A percentile compares a stretch with the other conserved stretches of the same genome.
These are phyloP conservation scores for Aviceda subcristata DNA, from an alignment of 2,113 vertebrate genomes.

Conservation along the genomic window DNA sequence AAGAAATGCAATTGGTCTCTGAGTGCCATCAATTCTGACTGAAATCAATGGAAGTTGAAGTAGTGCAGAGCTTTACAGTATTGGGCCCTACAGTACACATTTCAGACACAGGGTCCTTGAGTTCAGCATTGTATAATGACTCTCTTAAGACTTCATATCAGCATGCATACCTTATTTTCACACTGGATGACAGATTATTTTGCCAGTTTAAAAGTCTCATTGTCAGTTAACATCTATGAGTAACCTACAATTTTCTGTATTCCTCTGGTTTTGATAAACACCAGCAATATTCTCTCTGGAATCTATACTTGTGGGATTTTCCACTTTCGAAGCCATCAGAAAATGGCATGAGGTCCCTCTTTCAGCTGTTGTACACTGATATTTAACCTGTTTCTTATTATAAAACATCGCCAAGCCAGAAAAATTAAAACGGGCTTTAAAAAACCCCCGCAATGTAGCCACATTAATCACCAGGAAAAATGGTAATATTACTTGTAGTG, in stretches of 20 bases:
- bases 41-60: conserved; percentile 3
- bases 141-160: conserved; percentile 22
- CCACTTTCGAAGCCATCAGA: background rate
- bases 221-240: background rate
- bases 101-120: background rate
- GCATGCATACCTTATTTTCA: conserved; percentile 20
- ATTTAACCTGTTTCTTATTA: conserved; percentile 50
- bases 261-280: conserved; percentile 36
- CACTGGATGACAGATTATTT: conserved; percentile 8
- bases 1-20: background rate
- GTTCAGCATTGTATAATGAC: conserved; percentile 35
- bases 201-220: conserved; percentile 13
- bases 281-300: background rate
- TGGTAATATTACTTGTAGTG: background rate
- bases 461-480: conserved; percentile 61
- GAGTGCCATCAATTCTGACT: background rate
- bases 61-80: background rate
- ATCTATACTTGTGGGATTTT: background rate
- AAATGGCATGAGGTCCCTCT: background rate
- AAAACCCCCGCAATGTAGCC: background rate
- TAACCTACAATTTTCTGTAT: background rate
- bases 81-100: background rate
- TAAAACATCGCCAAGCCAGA: conserved; percentile 36
- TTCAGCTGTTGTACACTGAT: conserved; percentile 30
- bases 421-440: conserved; percentile 50